Conservation (phyloP, 2,888 invertebrate species). For the Germaria angustata region DNA sequence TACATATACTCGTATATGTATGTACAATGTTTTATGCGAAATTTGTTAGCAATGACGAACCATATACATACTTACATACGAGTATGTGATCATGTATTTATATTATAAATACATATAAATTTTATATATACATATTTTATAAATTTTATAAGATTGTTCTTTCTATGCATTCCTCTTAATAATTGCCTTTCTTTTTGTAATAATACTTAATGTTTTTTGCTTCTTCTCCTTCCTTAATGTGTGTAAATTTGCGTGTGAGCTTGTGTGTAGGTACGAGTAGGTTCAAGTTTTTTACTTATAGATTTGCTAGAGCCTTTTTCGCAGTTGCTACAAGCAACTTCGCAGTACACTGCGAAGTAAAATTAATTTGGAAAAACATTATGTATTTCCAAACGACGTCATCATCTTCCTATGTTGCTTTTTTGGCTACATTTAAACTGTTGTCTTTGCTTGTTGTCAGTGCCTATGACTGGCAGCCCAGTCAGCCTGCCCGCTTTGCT, state of each 20-base stretch:
- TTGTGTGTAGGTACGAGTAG: too few species aligned
- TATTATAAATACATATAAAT: too few species aligned
- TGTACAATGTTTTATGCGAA: too few species aligned
- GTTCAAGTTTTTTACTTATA: slow-evolving; percentile 19
- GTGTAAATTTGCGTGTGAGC: not conserved
- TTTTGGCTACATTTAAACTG: slow-evolving; percentile 17
- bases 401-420: not conserved
- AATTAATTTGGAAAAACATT: too few species aligned
- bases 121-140: too few species aligned
- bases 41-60: too few species aligned
- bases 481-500: slow-evolving; percentile 12
- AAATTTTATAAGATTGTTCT: too few species aligned
- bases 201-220: slow-evolving; percentile 43
- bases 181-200: not conserved
- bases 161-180: not conserved
- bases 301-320: slow-evolving; percentile 35
- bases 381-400: slow-evolving; percentile 14
- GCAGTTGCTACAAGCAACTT: too few species aligned
- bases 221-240: slow-evolving; percentile 21
- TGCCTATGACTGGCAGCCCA: not conserved
- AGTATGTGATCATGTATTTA: too few species aligned
- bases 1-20: too few species aligned
- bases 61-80: too few species aligned
- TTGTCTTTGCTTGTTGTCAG: slow-evolving; percentile 6
- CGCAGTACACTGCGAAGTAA: slow-evolving; percentile 44